Conservation (phyloP, 2,888 invertebrate genomes). For the Sarcophaga caerulescens region DNA sequence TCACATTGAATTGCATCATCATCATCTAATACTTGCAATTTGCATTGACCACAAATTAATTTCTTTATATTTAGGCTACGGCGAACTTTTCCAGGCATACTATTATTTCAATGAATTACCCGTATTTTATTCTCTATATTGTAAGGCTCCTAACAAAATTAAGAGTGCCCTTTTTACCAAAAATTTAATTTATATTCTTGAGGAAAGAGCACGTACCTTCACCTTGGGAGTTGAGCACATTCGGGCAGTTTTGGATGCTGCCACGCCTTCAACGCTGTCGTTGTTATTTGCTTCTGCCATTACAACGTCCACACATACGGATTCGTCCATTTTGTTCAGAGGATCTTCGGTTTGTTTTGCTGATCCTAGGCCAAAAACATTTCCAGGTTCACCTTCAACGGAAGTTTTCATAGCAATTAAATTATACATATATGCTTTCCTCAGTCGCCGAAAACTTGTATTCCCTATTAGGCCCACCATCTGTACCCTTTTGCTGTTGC, state of each 20-base stretch:
- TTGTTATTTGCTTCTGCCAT: background rate
- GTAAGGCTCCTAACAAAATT: no score
- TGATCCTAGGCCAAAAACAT: conserved; percentile 3
- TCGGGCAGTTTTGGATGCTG: no score
- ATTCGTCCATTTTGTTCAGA: background rate
- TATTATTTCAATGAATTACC: no score
- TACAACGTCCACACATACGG: background rate
- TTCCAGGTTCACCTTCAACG: background rate
- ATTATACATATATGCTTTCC: background rate
- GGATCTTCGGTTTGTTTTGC: background rate
- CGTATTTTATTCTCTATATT: no score
- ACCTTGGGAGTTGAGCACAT: no score
- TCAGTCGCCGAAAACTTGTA: background rate
- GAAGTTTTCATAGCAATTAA: conserved; percentile 13
- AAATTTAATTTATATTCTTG: no score
- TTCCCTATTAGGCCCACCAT: background rate
- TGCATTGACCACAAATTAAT: conserved; percentile 21
- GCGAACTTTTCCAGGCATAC: conserved; percentile 3
- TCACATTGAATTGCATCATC: conserved; percentile 28
- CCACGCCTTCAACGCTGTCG: conserved; percentile 3
- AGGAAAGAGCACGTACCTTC: no score
- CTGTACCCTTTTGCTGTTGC: background rate
- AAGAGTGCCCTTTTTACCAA: no score
- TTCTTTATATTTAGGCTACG: conserved; percentile 30
- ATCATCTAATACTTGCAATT: background rate